Conservation (phyloP, 2,888 invertebrate genomes). For the Euproctis similis region DNA sequence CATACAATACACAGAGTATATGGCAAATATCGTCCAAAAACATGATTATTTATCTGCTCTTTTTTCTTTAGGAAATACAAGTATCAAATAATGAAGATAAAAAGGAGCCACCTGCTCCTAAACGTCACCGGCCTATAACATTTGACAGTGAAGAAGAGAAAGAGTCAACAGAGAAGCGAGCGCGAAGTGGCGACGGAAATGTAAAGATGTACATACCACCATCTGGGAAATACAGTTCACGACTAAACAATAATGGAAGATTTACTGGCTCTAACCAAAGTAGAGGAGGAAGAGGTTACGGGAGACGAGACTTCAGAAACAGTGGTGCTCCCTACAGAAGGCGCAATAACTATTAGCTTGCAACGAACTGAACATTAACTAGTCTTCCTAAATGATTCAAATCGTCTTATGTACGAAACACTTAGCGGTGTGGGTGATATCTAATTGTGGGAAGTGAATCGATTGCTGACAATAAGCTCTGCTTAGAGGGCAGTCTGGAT, state of each 20-base stretch:
- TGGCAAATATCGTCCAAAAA: no score
- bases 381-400: no score
- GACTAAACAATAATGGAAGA: constrained; percentile 69
- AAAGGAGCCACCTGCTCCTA: constrained; percentile 57
- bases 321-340: constrained; percentile 53
- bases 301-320: constrained; percentile 61
- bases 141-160: constrained; percentile 81
- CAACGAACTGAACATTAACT: constrained; percentile 1
- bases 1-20: no score
- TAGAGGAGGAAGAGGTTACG: constrained; percentile 61
- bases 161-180: constrained; percentile 66
- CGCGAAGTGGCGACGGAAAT: constrained; percentile 77
- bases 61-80: constrained; percentile 41
- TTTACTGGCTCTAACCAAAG: constrained; percentile 45
- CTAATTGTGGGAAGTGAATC: no score
- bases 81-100: constrained; percentile 31
- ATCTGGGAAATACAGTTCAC: constrained; percentile 91
- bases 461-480: no score
- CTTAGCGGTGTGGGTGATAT: no score
- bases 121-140: constrained; percentile 88
- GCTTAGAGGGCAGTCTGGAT: no score
- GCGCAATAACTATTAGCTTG: constrained; percentile 54
- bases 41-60: no score
- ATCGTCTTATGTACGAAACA: no score
- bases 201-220: constrained; percentile 90